Percentiles rank a stretch among this genome's conserved stretches.
These are phyloP conservation scores for Lampris megalopsis DNA, from an alignment of 2,113 vertebrate genomes.

Conservation along the genomic window DNA sequence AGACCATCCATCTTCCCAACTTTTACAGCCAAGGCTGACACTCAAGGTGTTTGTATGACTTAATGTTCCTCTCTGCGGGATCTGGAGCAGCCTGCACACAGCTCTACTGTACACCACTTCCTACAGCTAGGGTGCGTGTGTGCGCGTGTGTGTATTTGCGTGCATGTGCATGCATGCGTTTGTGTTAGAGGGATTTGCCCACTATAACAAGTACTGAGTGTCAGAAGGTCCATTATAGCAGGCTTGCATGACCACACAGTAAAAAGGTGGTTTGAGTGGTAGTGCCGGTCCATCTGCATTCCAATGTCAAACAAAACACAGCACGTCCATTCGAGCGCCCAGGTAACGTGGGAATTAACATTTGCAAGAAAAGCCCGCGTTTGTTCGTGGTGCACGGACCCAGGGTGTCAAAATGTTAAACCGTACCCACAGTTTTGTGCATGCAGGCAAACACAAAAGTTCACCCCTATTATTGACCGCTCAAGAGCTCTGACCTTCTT, in stretches of 20 bases:
- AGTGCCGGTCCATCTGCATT: slow-evolving; percentile 21
- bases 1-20: slow-evolving; percentile 75
- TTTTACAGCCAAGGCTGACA: slow-evolving; percentile 81
- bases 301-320: slow-evolving; percentile 12
- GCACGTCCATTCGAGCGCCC: not conserved
- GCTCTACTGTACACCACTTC: not conserved
- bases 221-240: slow-evolving; percentile 39
- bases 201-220: slow-evolving; percentile 19
- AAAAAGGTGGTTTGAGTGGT: slow-evolving; percentile 12
- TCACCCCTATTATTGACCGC: slow-evolving; percentile 63
- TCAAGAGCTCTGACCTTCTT: slow-evolving; percentile 59
- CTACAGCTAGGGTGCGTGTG: not conserved
- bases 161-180: slow-evolving; percentile 26
- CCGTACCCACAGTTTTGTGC: slow-evolving; percentile 4
- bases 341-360: not conserved
- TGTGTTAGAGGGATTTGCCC: not conserved
- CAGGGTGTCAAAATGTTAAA: slow-evolving; percentile 24
- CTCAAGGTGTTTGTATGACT: slow-evolving; percentile 85
- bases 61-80: slow-evolving; percentile 78
- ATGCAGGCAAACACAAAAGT: slow-evolving; percentile 65
- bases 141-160: slow-evolving; percentile 3
- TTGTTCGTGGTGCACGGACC: slow-evolving; percentile 20
- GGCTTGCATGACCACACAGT: slow-evolving; percentile 28
- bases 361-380: slow-evolving; percentile 10
- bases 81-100: slow-evolving; percentile 42